These are phyloP conservation scores for Protonemura montana DNA, from an alignment of 2,888 invertebrate species.

Conservation along the genomic window DNA sequence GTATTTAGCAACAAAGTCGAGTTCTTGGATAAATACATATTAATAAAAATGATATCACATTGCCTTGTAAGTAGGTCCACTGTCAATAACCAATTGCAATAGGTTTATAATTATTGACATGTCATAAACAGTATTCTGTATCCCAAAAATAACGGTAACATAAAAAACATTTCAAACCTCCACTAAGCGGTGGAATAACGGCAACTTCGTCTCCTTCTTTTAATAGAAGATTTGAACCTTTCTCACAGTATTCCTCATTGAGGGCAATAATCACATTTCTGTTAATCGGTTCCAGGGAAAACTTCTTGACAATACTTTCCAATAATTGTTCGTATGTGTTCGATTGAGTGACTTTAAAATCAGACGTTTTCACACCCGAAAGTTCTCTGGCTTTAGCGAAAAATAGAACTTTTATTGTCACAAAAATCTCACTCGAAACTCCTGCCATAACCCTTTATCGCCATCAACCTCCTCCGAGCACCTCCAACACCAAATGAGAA, in stretches of 20 bases:
- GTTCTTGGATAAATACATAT: too few species aligned
- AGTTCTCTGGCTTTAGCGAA: conserved; percentile 91
- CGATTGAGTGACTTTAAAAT: conserved; percentile 62
- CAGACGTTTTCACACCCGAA: conserved; percentile 68
- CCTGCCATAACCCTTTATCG: neutral
- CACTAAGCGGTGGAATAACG: conserved; percentile 93
- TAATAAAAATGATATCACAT: too few species aligned
- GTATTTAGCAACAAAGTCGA: too few species aligned
- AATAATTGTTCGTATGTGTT: conserved; percentile 68
- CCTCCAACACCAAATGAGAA: too few species aligned
- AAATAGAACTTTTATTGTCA: conserved; percentile 64
- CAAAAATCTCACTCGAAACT: neutral
- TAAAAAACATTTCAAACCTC: conserved; percentile 68
- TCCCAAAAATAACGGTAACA: conserved; percentile 9
- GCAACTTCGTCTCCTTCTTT: conserved; percentile 82
- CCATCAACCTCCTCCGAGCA: too few species aligned
- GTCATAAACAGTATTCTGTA: too few species aligned
- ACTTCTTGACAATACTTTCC: conserved; percentile 67
- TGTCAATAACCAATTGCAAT: too few species aligned
- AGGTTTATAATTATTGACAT: too few species aligned
- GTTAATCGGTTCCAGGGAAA: conserved; percentile 71
- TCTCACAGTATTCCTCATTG: conserved; percentile 79
- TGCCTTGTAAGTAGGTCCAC: too few species aligned
- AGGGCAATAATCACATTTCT: conserved; percentile 79
- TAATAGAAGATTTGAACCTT: conserved; percentile 61